Evolutionary conservation across 2,888 invertebrate genomes (phyloP), one percentile per base, ranked within the genome.

Genomic region (Parascotia fuliginaria): DNA sequence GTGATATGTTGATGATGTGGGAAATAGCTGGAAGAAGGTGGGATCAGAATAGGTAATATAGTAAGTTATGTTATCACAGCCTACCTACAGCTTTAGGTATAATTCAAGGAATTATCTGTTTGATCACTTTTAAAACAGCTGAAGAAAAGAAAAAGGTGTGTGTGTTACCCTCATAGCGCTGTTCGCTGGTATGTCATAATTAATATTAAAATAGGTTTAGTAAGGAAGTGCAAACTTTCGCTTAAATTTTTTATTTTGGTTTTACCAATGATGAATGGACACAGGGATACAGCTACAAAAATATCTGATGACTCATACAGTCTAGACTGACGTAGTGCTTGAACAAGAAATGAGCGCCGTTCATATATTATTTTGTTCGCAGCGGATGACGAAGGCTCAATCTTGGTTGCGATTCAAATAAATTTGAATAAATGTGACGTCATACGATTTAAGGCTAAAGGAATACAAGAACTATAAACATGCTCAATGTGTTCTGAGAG

Each of bases 271-370:
- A n/a, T n/a, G n/a, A n/a, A n/a, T n/a, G 39, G 19, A 27, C 28
- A 36, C 12, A 34, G 14, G 9, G 27, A 14, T 24, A 22, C 19
- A 29, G 28, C 49, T 49, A 49, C 34, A 50, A 36, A 44, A 24
- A 24, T 24, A 24, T 44, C 40, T 9, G 85, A 85, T 70, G 56
- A 61, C 24, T 48, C 19, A 42, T 70, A 63, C 43, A 56, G 66
- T 73, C 66, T 70, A 62, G 69, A 58, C 65, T 55, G 79, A 81
- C 80, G 77, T 71, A 65, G 71, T 53, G 38, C 76, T 24, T 83
- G 77, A 83, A 83, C 81, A 77, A 75, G 74, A 82, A 75, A 77
- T 70, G 69, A 60, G 58, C 55, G 60, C 50, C 65, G 60, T 58
- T 67, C 55, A 54, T 60, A 49, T 56, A 56, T 49, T 62, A 69